Evolutionary conservation across 2,888 invertebrate genomes (phyloP), one percentile per base, ranked within the genome.

Genomic region (Caenorhabditis sinica): DNA sequence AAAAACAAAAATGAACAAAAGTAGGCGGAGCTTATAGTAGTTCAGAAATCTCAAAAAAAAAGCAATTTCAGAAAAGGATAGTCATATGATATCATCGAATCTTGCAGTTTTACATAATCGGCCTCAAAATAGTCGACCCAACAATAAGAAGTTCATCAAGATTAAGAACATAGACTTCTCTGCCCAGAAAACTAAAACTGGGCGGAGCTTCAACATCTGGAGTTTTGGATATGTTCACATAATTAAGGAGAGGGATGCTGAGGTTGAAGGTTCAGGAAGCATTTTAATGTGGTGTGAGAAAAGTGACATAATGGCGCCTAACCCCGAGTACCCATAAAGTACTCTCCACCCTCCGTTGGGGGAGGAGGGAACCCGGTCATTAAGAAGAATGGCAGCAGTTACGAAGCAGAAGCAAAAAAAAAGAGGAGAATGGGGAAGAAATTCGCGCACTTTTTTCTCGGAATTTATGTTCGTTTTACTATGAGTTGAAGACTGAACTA

Each of bases 341-440:
- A 28, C 56, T 13, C 40, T 33, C 8, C 8, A 6, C 8, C 8
- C 33, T 33, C 33, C 33, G 33, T 8, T 33, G 33, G 33, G 8
- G 33, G 33, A 2, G 40, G 86, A 45, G 86, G 30, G 86, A 84
- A 51, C 83, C 85, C n/a, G 83, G 73, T 25, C 87, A 75, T 66
- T 87, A 87, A 60, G 58, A 53, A 49, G 4, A 49, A 49, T n/a
- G 49, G 40, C 40, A 40, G 40, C 6, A n/a, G n/a, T n/a, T n/a
- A n/a, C 4, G 20, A n/a, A 20, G 6, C 3, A n/a, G 28, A 43
- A 56, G 20, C n/a, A n/a, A n/a, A n/a, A 28, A 40, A 40, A 53
- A 9, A 40, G 56, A 40, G 63, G 33, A 30, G 65, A 60, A 60
- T 60, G 60, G 4, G 60, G 4, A 20, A 60, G 36, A 30, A 15